A percentile compares a stretch with the other conserved stretches of the same genome.
phyloP scores from a whole-genome alignment of 2,888 invertebrate species.

The Chrysodeixis includens region DNA sequence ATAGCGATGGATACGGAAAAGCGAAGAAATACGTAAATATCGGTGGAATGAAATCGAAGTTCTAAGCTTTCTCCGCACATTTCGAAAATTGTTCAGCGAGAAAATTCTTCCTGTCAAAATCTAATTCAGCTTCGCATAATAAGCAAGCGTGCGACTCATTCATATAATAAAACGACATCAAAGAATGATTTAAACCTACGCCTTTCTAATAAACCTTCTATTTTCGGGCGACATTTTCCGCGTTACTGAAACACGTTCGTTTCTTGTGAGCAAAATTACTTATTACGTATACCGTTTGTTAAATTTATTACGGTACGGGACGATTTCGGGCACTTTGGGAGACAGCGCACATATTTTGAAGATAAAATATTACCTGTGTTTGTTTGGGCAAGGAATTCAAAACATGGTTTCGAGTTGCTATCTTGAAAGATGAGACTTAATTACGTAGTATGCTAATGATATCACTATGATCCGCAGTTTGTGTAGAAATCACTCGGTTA shows the following conservation, averaged over 20 bases:
- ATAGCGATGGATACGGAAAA: conserved; percentile 12
- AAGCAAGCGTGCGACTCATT: not conserved
- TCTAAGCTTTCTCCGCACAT: not conserved
- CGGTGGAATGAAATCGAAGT: conserved; percentile 17
- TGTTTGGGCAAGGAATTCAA: conserved; percentile 16
- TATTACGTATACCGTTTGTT: conserved; percentile 46
- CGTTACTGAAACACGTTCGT: conserved; percentile 42
- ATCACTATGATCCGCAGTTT: not conserved
- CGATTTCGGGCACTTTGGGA: conserved; percentile 34
- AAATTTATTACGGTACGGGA: conserved; percentile 58
- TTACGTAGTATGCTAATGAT: not conserved
- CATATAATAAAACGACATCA: conserved; percentile 26
- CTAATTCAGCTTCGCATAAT: not conserved
- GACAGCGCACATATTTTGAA: conserved; percentile 39
- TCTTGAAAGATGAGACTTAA: not conserved
- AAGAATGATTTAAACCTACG: conserved; percentile 38
- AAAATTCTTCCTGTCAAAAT: not conserved
- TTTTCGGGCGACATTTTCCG: conserved; percentile 31
- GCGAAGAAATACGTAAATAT: conserved; percentile 33
- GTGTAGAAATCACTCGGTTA: not conserved
- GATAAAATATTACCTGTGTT: conserved; percentile 36
- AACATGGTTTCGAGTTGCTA: not conserved
- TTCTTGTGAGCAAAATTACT: conserved; percentile 46
- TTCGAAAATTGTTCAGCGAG: not conserved
- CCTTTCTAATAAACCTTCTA: conserved; percentile 20